Evolutionary conservation across 2,113 vertebrate species (phyloP).

Genomic region (Brachyhypopomus gauderio): DNA sequence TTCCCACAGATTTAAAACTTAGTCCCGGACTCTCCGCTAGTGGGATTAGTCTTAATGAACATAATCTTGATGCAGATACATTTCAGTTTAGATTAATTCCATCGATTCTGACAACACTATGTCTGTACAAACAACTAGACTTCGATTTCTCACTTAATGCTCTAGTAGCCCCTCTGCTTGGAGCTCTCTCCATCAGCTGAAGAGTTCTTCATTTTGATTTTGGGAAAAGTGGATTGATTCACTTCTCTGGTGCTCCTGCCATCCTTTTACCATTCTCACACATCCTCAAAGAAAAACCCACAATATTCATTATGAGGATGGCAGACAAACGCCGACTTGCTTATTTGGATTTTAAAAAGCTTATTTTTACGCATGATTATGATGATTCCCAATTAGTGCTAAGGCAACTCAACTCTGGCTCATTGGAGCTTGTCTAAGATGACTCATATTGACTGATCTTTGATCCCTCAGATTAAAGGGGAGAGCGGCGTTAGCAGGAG

Average conservation of each 20-base stretch:
- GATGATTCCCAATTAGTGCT: conserved; percentile 58
- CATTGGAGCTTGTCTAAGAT: conserved; percentile 65
- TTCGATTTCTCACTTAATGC: conserved; percentile 28
- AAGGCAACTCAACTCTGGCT: conserved; percentile 48
- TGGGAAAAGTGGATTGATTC: conserved; percentile 29
- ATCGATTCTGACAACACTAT: not conserved
- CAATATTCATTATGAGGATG: not conserved
- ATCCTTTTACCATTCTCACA: not conserved
- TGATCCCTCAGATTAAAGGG: conserved; percentile 87
- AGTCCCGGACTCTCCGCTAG: conserved; percentile 9
- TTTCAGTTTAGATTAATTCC: conserved; percentile 23
- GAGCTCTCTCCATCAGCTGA: conserved; percentile 3
- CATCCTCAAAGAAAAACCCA: conserved; percentile 17
- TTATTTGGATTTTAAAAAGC: conserved; percentile 58
- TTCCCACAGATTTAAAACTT: conserved; percentile 32
- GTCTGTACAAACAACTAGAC: conserved; percentile 6
- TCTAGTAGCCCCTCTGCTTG: not conserved
- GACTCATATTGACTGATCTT: conserved; percentile 86
- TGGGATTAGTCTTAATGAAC: conserved; percentile 35
- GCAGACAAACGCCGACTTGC: conserved; percentile 20
- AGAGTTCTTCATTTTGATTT: not conserved
- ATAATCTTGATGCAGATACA: conserved; percentile 36
- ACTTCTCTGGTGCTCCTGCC: conserved; percentile 5
- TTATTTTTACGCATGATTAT: conserved; percentile 47
- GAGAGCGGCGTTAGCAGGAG: conserved; percentile 75